phyloP scores from a whole-genome alignment of 2,797 vertebrate genomes.

The Poecile montanus region DNA sequence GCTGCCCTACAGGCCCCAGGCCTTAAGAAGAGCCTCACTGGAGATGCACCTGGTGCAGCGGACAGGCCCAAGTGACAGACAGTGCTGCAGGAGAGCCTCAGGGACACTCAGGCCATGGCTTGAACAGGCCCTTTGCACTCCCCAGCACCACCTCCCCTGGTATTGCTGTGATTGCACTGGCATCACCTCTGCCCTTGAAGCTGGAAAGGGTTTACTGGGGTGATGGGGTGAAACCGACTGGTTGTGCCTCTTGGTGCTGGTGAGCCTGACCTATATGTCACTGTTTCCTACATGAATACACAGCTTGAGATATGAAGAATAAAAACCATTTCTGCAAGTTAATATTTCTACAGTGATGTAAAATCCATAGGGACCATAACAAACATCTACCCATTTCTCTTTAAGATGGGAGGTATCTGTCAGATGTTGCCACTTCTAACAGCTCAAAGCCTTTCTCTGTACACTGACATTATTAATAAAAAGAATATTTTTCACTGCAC shows the following conservation, averaged over 20 bases:
- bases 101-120: not conserved
- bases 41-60: not conserved
- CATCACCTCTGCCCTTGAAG: not conserved
- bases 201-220: not conserved
- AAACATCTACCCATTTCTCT: not conserved
- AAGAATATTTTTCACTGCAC: not conserved
- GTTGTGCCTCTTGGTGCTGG: not conserved
- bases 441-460: not conserved
- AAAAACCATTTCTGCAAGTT: not conserved
- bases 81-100: not conserved
- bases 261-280: not conserved
- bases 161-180: fast-evolving
- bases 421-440: not conserved
- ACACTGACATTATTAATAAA: not conserved
- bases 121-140: not conserved
- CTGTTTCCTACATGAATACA: not conserved
- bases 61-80: not conserved
- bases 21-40: not conserved
- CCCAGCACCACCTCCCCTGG: not conserved
- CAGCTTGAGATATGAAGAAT: not conserved
- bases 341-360: not conserved
- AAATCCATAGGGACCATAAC: not conserved
- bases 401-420: not conserved
- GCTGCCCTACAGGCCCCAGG: not conserved
- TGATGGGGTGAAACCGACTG: not conserved